Conservation (phyloP, 2,797 vertebrate genomes). For the Enteromius argenteus region DNA sequence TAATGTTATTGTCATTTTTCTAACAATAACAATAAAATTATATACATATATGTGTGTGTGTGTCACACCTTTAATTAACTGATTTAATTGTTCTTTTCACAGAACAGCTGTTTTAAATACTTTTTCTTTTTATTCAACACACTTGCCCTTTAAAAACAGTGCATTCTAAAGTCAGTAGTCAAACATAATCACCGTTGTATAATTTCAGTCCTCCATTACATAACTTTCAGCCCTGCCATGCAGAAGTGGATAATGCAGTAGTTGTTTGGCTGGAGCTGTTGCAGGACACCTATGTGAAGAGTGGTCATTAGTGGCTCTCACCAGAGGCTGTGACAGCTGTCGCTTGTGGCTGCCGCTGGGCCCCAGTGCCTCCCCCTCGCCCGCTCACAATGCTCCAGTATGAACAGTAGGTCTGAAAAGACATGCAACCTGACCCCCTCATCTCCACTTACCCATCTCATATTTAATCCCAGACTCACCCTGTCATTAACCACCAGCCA, state of each 20-base stretch:
- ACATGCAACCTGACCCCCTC: slow-evolving; percentile 62
- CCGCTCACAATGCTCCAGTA: slow-evolving; percentile 60
- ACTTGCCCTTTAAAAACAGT: not conserved
- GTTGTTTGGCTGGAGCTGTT: slow-evolving; percentile 33
- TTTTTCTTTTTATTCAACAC: not conserved
- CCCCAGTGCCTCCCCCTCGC: slow-evolving; percentile 54
- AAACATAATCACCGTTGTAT: slow-evolving; percentile 13
- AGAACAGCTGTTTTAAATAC: not conserved
- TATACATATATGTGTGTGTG: not conserved
- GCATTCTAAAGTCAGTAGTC: not conserved
- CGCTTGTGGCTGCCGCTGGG: slow-evolving; percentile 48
- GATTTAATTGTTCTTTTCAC: not conserved
- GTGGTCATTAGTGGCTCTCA: slow-evolving; percentile 53
- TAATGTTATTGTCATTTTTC: not conserved
- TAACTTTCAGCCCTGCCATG: slow-evolving; percentile 26
- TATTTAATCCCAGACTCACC: slow-evolving; percentile 62
- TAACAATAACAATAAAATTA: too few relatives aligned
- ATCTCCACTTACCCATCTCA: slow-evolving; percentile 64
- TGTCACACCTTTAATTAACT: not conserved
- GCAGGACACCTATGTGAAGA: slow-evolving; percentile 51
- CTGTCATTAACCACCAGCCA: slow-evolving; percentile 56
- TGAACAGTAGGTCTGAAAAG: slow-evolving; percentile 63
- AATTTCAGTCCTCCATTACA: slow-evolving; percentile 5
- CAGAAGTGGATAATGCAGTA: slow-evolving; percentile 20
- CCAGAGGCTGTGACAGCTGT: slow-evolving; percentile 65